These are phyloP conservation scores for Glandiceps talaboti DNA, from an alignment of 53 echinoderm and acorn worm species.

Conservation along the genomic window DNA sequence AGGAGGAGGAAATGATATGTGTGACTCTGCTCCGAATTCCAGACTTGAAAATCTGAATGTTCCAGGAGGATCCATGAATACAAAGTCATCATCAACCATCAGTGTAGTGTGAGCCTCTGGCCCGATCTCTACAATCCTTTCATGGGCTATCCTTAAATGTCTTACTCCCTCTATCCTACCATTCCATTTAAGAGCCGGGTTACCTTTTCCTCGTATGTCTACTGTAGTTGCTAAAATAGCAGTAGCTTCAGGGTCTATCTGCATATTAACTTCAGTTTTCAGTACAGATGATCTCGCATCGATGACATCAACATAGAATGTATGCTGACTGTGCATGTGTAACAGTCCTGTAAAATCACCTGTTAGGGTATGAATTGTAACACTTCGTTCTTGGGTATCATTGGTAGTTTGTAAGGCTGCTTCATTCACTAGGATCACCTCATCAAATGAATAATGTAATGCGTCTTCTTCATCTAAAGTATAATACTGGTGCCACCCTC, in stretches of 20 bases:
- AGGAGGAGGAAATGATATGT: conserved; percentile 68
- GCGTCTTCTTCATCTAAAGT: conserved; percentile 45
- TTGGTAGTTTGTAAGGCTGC: conserved; percentile 52
- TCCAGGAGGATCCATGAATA: conserved; percentile 59
- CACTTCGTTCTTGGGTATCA: conserved; percentile 16
- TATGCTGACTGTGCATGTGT: conserved; percentile 61
- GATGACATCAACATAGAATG: conserved; percentile 50
- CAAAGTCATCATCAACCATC: conserved; percentile 42
- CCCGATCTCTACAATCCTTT: conserved; percentile 40
- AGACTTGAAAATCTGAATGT: conserved; percentile 75
- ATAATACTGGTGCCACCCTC: conserved; percentile 63
- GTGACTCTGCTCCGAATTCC: conserved; percentile 76
- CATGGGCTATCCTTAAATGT: conserved; percentile 56
- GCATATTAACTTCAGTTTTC: conserved; percentile 65
- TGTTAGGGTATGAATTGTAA: conserved; percentile 32
- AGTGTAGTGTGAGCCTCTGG: conserved; percentile 70
- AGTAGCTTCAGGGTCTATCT: conserved; percentile 51
- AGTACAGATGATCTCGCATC: conserved; percentile 51
- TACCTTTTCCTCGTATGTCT: conserved; percentile 59
- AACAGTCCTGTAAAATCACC: conserved; percentile 68
- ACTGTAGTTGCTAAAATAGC: conserved; percentile 68
- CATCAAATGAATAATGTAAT: conserved; percentile 52
- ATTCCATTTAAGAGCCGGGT: conserved; percentile 70
- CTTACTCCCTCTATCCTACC: conserved; percentile 69
- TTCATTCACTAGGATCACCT: conserved; percentile 48